Conservation (phyloP, 2,113 vertebrate genomes). For the Ameiurus melas region DNA sequence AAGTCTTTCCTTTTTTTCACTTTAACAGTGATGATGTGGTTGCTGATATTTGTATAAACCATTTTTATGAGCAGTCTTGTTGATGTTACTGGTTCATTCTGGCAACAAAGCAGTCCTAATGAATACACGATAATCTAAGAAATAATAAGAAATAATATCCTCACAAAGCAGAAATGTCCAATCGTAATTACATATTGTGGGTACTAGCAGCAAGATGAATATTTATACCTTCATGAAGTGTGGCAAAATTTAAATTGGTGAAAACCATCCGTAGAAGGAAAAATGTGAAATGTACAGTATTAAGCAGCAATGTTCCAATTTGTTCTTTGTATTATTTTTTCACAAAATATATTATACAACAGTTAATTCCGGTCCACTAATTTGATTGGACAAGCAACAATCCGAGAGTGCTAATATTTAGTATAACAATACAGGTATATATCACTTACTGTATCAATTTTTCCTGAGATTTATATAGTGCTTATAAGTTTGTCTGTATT, state of each 20-base stretch:
- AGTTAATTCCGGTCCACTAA: not conserved
- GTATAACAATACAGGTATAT: not conserved
- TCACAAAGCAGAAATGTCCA: not conserved
- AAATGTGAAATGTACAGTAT: no score
- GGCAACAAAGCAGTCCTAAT: not conserved
- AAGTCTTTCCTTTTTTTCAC: not conserved
- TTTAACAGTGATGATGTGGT: constrained; percentile 24
- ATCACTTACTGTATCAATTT: not conserved
- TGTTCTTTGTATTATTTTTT: not conserved
- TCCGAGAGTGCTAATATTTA: not conserved
- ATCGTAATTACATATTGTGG: not conserved
- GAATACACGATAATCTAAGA: constrained; percentile 4
- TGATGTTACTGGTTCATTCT: constrained; percentile 14
- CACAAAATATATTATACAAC: not conserved
- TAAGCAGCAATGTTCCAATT: not conserved
- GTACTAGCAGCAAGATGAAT: not conserved
- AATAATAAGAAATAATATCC: not conserved
- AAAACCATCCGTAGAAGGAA: not conserved
- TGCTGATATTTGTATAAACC: constrained; percentile 3
- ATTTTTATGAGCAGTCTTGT: not conserved
- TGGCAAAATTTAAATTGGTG: not conserved
- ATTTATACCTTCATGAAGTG: not conserved
- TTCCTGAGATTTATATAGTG: no score
- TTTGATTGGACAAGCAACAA: not conserved
- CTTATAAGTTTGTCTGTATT: not conserved